Evolutionary conservation across 2,113 vertebrate species (phyloP), one percentile per base, ranked within the genome.

Genomic region (Forbesichthys papilliferus): DNA sequence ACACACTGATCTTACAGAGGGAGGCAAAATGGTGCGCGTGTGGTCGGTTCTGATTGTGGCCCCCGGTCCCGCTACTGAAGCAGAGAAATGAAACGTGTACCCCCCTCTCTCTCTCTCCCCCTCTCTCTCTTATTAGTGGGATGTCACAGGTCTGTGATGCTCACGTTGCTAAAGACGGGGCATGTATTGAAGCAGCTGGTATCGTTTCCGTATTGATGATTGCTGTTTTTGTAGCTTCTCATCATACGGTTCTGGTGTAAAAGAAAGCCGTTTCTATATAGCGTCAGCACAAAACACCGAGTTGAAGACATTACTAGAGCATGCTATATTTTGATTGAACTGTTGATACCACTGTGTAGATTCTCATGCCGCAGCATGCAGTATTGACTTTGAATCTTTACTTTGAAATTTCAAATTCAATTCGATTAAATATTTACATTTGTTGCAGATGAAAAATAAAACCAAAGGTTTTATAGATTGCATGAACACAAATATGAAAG

Each of bases 41-140:
- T 42, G 47, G 4, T 14, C 20, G 10, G 59, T 67, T 72, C 59
- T 79, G 77, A 84, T 78, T 75, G 68, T 52, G 68, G 77, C 68
- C 70, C 62, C 73, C 65, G 74, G 78, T 77, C 72, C 58, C 68
- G 52, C 14, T 13, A 63, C 33, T 48, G 52, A 18, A 78, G 73
- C 69, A 36, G 54, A 68, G 9, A 61, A 51, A 61, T 68, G 36
- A 74, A 11, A 27, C 27, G 27, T 27, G 27, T 27, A 27, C 27
- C 27, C 27, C 4, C 4, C 58, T 55, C 10, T 67, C 65, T 61
- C 63, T 36, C 10, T 67, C 65, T 61, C 63, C 33, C 58, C 61
- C 20, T 65, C 54, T 68, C 48, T 54, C 57, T 64, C 55, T 66
- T 68, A 60, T 66, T 75, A 68, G 42, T 55, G 13, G 42, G 68